Evolutionary conservation across 2,113 vertebrate species (phyloP).

Genomic region (Corythoichthys haematopterus): DNA sequence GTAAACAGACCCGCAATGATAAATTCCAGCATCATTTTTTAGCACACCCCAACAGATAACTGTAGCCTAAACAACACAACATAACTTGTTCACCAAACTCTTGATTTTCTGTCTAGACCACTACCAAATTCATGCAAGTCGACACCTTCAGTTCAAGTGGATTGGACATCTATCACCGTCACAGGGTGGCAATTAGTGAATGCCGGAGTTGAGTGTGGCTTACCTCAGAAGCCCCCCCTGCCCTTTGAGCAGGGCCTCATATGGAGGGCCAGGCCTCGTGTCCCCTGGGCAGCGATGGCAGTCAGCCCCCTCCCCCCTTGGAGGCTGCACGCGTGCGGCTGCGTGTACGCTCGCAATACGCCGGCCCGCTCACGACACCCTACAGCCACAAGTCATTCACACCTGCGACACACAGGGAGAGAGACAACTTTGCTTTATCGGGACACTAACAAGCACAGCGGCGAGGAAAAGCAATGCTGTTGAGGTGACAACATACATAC

Average conservation of each 20-base stretch:
- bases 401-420: constrained; percentile 57
- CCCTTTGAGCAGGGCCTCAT: constrained; percentile 74
- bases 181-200: constrained; percentile 1
- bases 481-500: constrained; percentile 40
- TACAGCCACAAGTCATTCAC: constrained; percentile 72
- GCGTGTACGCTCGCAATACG: constrained; percentile 37
- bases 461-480: constrained; percentile 50
- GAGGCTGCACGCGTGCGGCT: constrained; percentile 42
- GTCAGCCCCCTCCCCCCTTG: constrained; percentile 45
- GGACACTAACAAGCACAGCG: constrained; percentile 38
- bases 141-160: neutral
- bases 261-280: constrained; percentile 66
- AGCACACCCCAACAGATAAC: too few species aligned
- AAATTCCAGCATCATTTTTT: too few species aligned
- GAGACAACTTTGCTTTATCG: constrained; percentile 50
- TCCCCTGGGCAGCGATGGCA: constrained; percentile 69
- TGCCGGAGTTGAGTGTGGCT: constrained; percentile 37
- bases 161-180: neutral
- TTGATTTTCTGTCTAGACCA: neutral
- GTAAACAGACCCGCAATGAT: too few species aligned
- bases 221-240: constrained; percentile 74
- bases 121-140: neutral
- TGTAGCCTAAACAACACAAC: too few species aligned
- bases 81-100: too few species aligned
- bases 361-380: constrained; percentile 58